These are phyloP conservation scores for Mastigias papua DNA, from an alignment of 30 jellyfish, hydroid and myxozoan genomes.

Conservation along the genomic window DNA sequence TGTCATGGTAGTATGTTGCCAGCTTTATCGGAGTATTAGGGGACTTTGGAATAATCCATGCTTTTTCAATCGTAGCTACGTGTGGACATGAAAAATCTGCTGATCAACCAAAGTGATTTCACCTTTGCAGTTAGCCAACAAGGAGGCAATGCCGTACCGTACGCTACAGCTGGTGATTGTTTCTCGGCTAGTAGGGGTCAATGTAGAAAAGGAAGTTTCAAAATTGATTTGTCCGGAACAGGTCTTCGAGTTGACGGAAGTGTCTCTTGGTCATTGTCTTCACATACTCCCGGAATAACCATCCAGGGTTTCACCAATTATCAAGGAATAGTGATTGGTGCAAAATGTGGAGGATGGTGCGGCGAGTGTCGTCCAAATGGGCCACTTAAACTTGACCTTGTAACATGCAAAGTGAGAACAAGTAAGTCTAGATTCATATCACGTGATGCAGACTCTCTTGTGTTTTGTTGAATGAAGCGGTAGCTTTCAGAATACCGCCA, in stretches of 20 bases:
- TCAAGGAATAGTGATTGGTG: slow-evolving; percentile 55
- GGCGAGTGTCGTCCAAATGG: slow-evolving; percentile 81
- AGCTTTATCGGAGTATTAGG: no score
- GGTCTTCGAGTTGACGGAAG: slow-evolving; percentile 72
- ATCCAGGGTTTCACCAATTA: slow-evolving; percentile 70
- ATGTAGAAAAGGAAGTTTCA: slow-evolving; percentile 89
- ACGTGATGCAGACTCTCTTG: no score
- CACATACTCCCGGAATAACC: slow-evolving; percentile 37
- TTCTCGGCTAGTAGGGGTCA: slow-evolving; percentile 79
- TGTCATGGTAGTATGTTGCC: no score
- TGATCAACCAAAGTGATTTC: slow-evolving; percentile 72
- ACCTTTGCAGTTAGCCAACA: slow-evolving; percentile 72
- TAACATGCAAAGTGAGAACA: slow-evolving; percentile 63
- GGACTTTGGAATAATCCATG: no score
- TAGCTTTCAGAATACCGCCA: no score
- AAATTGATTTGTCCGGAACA: slow-evolving; percentile 85
- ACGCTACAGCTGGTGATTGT: slow-evolving; percentile 97
- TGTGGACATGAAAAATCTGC: slow-evolving; percentile 65
- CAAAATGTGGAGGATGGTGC: slow-evolving; percentile 98
- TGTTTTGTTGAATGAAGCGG: no score
- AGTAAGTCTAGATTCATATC: slow-evolving; percentile 47
- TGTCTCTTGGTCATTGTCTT: slow-evolving; percentile 59
- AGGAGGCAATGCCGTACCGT: slow-evolving; percentile 69
- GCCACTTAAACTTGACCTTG: slow-evolving; percentile 60
- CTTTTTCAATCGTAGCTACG: slow-evolving; percentile 55